Conservation (phyloP, 2,113 vertebrate species). For the Cheilinus undulatus region DNA sequence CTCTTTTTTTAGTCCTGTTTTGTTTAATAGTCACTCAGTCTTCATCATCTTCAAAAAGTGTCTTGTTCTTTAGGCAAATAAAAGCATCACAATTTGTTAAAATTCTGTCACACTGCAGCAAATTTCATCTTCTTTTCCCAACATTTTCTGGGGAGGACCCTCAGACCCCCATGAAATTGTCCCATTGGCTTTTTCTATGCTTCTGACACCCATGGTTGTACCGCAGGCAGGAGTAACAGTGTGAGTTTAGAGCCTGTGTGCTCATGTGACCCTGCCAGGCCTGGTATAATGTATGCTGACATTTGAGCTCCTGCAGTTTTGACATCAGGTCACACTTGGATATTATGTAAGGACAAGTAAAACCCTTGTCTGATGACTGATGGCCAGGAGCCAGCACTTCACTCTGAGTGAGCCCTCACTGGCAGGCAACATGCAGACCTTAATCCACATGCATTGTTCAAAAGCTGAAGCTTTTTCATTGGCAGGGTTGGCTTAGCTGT, state of each 20-base stretch:
- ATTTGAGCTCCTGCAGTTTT: constrained; percentile 44
- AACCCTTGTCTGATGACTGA: constrained; percentile 60
- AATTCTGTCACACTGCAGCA: no score
- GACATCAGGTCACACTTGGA: constrained; percentile 55
- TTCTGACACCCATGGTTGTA: neutral
- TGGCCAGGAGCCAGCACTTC: constrained; percentile 62
- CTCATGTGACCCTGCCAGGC: constrained; percentile 18
- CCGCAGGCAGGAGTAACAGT: neutral
- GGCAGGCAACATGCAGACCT: constrained; percentile 44
- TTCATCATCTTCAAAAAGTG: no score
- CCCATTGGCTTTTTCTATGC: no score
- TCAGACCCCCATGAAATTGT: no score
- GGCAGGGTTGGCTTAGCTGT: constrained; percentile 33
- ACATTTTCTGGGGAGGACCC: no score
- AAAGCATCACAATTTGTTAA: no score
- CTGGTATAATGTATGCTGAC: constrained; percentile 28
- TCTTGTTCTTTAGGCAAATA: no score
- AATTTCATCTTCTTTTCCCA: no score
- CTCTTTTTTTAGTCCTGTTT: no score
- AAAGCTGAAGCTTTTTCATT: constrained; percentile 36
- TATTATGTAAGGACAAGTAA: constrained; percentile 61
- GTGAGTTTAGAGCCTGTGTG: neutral
- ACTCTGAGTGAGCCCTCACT: constrained; percentile 41
- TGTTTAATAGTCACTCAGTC: no score
- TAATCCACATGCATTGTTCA: constrained; percentile 23